Percentiles rank a stretch among this genome's conserved stretches.
Evolutionary conservation across 2,797 vertebrate species (phyloP).

Genomic region (Decapterus maruadsi): DNA sequence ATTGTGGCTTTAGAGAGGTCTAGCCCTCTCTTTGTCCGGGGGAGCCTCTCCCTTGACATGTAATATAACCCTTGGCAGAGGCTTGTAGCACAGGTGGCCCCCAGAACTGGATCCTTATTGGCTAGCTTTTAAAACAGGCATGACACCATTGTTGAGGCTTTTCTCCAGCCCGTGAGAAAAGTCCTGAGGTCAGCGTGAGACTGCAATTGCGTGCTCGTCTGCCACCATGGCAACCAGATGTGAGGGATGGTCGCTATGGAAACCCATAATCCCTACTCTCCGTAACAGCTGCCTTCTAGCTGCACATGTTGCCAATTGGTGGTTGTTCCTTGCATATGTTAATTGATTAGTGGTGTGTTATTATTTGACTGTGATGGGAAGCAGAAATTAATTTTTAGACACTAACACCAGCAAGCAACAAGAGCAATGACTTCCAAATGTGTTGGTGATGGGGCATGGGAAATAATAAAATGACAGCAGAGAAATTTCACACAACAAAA

Average conservation of each 20-base stretch:
- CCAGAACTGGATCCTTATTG: constrained; percentile 69
- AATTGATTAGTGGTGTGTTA: constrained; percentile 62
- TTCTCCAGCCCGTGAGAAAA: constrained; percentile 83
- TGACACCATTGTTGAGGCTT: constrained; percentile 80
- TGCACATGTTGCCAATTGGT: constrained; percentile 34
- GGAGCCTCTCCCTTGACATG: constrained; percentile 71
- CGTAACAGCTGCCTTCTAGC: constrained; percentile 60
- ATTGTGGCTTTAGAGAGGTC: constrained; percentile 69
- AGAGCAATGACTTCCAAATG: constrained; percentile 40
- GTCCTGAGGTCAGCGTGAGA: constrained; percentile 80
- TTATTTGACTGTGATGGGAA: constrained; percentile 23
- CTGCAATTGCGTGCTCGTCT: constrained; percentile 74
- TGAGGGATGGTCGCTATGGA: constrained; percentile 73
- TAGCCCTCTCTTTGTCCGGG: constrained; percentile 74
- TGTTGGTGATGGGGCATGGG: constrained; percentile 39
- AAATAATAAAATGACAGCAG: constrained; percentile 43
- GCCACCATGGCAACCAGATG: constrained; percentile 85
- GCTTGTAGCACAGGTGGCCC: constrained; percentile 71
- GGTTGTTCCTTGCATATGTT: constrained; percentile 41
- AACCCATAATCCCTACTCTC: constrained; percentile 62
- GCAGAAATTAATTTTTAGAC: constrained; percentile 35
- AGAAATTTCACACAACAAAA: constrained; percentile 16
- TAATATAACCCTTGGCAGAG: constrained; percentile 75
- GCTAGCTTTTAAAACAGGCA: constrained; percentile 63
- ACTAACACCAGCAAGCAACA: constrained; percentile 15